Base-by-base conservation (phyloP, 1,140 invertebrate species). In the Apis cerana region DNA sequence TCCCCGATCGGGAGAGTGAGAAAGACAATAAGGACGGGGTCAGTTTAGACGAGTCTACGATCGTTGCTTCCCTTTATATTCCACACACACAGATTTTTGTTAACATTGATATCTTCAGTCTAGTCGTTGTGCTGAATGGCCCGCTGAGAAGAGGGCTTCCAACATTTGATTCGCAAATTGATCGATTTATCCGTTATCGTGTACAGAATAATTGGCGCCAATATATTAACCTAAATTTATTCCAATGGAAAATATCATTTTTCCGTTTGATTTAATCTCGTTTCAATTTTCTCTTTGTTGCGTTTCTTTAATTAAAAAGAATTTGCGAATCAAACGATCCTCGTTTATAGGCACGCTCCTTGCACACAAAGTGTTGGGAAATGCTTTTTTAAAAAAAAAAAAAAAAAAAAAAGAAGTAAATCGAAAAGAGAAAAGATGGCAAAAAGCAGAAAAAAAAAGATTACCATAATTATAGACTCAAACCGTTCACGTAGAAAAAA, bases 51-150 rank as follows among this genome's bases (percentile, higher is more conserved):
- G 50, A 72, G 10, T 58, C 56, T 33, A 58, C 23, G 75, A 67
- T 75, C 82, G 75, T 88, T 85, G 83, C 76, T 79, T 77, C 80
- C 64, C 70, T 62, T 19, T 84, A 74, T 80, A 74, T 80, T 78
- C 59, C 77, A 80, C 59, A 54, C n/a, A 75, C 58, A 75, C 74
- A 64, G 70, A 61, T 85, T 89, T 27, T 91, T 86, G 85, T 91
- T 90, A 91, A 89, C 84, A 86, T 80, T 76, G 84, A 89, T 90
- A 85, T 89, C 87, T 89, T 88, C 70, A 72, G 89, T 90, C 91
- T 91, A 92, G 92, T 93, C 91, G 90, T 89, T 91, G 90, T 91
- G 89, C 89, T 93, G 90, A 93, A 94, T 94, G 93, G 93, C 92
- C 92, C 93, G 92, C 88, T 89, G 92, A 93, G 93, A 92, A 93